Evolutionary conservation across 2,113 vertebrate genomes (phyloP), one percentile per base, ranked within the genome.

Genomic region (Sprattus sprattus): DNA sequence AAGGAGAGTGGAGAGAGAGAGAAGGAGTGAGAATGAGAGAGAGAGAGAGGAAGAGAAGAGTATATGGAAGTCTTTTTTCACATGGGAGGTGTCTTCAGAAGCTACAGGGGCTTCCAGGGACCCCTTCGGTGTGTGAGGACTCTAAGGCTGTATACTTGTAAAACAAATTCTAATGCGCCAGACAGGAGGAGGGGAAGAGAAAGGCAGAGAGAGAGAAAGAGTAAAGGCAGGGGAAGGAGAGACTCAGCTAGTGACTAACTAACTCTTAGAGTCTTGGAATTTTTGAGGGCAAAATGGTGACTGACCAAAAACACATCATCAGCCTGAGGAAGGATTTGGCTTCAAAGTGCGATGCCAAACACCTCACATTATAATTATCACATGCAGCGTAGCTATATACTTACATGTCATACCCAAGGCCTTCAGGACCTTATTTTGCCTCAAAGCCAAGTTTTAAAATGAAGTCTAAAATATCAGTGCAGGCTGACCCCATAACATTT

Each of bases 361-460:
- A 85, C 84, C 46, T 11, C 49, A 82, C 60, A 32, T 50, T 78
- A 84, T 50, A 82, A 82, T 85, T 78, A 87, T 50, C 47, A 80
- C 81, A 6, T 47, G 71, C 71, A 39, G 28, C n/a, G 25, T 46
- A 39, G 82, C 75, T 57, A 44, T 78, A 47, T 49, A 45, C 18
- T 22, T 60, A 60, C 6, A 22, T 84, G 50, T 75, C 52, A n/a
- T 46, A 50, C 45, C 32, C 45, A n/a, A 67, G 22, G 46, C 44
- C 6, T 18, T 8, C 50, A 54, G 54, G 22, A 57, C 82, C n/a
- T n/a, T 54, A 44, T 82, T 0, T 84, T 28, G n/a, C 45, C 71
- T 39, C 83, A 54, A 85, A 52, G 86, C 81, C 83, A 87, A 82
- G 83, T 52, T 64, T 81, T 78, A 80, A 82, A 84, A 82, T 82